Base-by-base conservation (phyloP, 92 coral and sea anemone genomes). In the Parazoanthus atlanticus region DNA sequence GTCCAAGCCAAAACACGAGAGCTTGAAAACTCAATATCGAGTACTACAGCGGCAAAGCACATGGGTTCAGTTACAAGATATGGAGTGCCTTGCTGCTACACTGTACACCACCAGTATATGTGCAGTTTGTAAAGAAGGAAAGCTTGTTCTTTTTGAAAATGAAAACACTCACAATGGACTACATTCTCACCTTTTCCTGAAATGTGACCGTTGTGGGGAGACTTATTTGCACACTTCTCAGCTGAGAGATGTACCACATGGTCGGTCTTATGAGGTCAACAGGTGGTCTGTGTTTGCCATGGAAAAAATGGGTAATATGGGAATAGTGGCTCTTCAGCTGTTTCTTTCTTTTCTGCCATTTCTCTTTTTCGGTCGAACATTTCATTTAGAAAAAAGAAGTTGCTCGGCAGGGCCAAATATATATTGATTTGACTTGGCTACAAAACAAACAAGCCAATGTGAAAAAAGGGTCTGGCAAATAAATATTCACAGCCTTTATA, bases 41-140 rank as follows among this genome's bases (percentile, higher is more conserved):
- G 72, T 29, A 71, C 32, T 54, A 79, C 71, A 76, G 56, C 29
- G 31, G 56, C 80, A 38, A 76, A 76, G 29, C 80, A 41, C 56
- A 56, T 76, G 80, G 80, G 70, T 78, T 4, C 17, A 88, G 80
- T 86, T 84, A 49, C 66, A 88, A 34, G 73, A 56, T 66, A 88
- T 89, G 46, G 91, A 31, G 16, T 56, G 72, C 56, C 29, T 76
- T 41, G 80, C 80, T 76, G 80, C 80, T 76, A 41, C 80, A 38
- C 56, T 21, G 6, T 76, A 21, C 80, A 76, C 80, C 32, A 13
- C 52, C 23, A 36, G 71, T 38, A 8, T 41, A 12, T 25, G 47
- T 33, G 80, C 80, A 38, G 52, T 40, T 76, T 76, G 80, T 25
- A 76, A 76, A 76, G 80, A 76, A 76, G 80, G 80, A 40, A 40